These are phyloP conservation scores for Anguilla anguilla DNA, from an alignment of 2,797 vertebrate species.

Conservation along the genomic window DNA sequence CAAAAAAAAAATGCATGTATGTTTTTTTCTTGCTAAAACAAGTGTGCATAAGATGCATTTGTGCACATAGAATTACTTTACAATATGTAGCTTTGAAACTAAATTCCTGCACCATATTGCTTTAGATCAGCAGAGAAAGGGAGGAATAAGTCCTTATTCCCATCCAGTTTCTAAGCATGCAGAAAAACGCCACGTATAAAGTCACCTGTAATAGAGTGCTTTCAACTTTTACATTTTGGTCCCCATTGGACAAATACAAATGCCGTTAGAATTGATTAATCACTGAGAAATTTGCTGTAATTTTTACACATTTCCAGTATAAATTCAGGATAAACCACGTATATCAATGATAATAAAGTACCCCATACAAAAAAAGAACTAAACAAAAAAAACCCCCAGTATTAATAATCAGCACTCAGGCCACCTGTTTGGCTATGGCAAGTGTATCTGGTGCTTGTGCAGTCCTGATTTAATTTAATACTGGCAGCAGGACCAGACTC, in stretches of 20 bases:
- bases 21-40: not conserved
- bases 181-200: not conserved
- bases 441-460: not conserved
- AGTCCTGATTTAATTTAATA: not conserved
- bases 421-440: not conserved
- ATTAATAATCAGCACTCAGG: not conserved
- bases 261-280: not conserved
- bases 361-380: not conserved
- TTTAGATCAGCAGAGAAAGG: not conserved
- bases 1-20: too few relatives aligned
- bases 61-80: not conserved
- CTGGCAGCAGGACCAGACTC: not conserved
- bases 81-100: not conserved
- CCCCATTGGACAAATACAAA: not conserved
- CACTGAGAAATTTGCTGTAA: not conserved
- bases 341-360: conserved; percentile 1
- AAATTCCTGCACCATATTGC: not conserved
- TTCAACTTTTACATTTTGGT: not conserved
- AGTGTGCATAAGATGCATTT: not conserved
- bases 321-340: not conserved
- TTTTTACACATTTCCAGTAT: not conserved
- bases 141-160: not conserved
- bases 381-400: not conserved
- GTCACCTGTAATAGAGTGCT: not conserved
- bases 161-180: not conserved